phyloP scores from a whole-genome alignment of 2,888 invertebrate species.

The Drosophila multiciliata region DNA sequence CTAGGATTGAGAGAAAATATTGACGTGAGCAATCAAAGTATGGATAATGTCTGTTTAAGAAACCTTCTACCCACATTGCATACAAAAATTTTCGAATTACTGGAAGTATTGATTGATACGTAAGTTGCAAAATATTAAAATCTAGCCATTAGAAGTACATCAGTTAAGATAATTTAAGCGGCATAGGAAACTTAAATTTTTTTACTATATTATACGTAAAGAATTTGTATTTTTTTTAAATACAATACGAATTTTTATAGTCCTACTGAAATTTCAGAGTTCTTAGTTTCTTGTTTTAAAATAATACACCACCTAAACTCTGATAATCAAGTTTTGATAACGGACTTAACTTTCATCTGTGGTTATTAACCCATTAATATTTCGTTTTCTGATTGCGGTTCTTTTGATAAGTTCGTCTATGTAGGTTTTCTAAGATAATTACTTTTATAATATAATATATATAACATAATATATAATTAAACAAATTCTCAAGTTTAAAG shows the following conservation, averaged over 20 bases:
- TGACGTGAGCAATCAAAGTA: conserved; percentile 12
- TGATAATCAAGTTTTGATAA: neutral
- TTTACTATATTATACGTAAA: neutral
- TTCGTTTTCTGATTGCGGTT: neutral
- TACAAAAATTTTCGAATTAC: conserved; percentile 51
- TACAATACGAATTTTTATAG: neutral
- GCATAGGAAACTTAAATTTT: neutral
- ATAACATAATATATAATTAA: too few relatives aligned
- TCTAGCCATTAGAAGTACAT: neutral
- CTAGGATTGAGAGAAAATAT: conserved; percentile 18
- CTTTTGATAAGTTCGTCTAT: neutral
- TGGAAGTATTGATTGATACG: conserved; percentile 53
- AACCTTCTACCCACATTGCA: conserved; percentile 47
- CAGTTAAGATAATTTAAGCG: neutral
- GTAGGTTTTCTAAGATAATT: neutral
- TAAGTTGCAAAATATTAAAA: conserved; percentile 34
- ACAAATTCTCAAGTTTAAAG: neutral
- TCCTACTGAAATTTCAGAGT: neutral
- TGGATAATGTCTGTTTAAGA: conserved; percentile 40
- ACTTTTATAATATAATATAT: neutral
- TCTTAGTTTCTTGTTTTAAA: neutral
- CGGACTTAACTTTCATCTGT: neutral
- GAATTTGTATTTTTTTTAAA: neutral
- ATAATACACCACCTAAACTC: neutral
- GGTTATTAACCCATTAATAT: neutral